Percentiles rank a stretch among this genome's conserved stretches.
phyloP scores from a whole-genome alignment of 2,888 invertebrate genomes.

The Hoplodrina ambigua region DNA sequence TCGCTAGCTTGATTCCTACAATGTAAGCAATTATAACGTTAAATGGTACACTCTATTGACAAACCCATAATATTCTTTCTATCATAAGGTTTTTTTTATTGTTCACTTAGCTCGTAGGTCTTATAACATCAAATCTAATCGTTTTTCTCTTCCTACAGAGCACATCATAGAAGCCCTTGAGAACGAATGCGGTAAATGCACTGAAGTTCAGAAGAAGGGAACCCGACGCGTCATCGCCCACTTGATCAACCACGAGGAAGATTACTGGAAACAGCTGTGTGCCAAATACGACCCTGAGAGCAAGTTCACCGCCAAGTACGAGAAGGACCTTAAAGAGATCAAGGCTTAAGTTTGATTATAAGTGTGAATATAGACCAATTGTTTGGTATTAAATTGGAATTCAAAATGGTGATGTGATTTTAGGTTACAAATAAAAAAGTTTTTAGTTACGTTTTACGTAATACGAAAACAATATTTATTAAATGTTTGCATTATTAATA shows the following conservation, averaged over 20 bases:
- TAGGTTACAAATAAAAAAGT: slow-evolving; percentile 20
- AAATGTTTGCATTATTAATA: neutral
- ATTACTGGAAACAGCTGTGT: slow-evolving; percentile 76
- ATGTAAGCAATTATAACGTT: no score
- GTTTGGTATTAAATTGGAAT: neutral
- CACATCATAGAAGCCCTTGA: slow-evolving; percentile 77
- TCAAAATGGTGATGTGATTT: slow-evolving; percentile 27
- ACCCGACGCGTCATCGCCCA: slow-evolving; percentile 71
- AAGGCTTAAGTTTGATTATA: slow-evolving; percentile 63
- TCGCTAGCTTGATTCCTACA: no score
- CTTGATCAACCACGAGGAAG: slow-evolving; percentile 76
- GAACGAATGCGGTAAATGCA: slow-evolving; percentile 74
- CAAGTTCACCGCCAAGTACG: slow-evolving; percentile 76
- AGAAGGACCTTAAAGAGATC: slow-evolving; percentile 72
- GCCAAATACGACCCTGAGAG: slow-evolving; percentile 80
- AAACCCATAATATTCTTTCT: no score
- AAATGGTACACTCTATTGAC: no score
- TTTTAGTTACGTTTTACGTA: no score
- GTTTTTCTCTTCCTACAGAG: slow-evolving; percentile 59
- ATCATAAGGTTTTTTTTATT: no score
- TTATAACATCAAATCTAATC: neutral
- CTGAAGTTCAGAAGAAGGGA: slow-evolving; percentile 68
- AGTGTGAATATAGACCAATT: neutral
- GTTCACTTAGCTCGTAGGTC: neutral
- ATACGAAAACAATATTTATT: no score